Percentiles rank a stretch among this genome's conserved stretches.
Conservation (phyloP, 1,140 invertebrate genomes). For the Planococcus citri region DNA sequence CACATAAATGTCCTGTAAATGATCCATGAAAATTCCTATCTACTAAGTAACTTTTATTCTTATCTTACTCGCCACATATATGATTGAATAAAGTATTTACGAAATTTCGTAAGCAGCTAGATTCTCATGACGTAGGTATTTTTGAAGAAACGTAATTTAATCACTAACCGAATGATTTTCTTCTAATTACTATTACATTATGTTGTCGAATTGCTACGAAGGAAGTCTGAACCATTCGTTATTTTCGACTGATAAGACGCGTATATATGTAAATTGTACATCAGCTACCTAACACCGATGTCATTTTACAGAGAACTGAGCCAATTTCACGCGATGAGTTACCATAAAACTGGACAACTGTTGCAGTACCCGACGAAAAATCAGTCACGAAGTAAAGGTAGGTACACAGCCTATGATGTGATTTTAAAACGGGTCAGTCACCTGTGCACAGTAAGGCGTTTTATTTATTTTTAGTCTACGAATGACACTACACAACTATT, state of each 20-base stretch:
- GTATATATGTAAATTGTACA: no score
- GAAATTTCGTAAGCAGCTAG: no score
- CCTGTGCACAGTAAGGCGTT: not conserved
- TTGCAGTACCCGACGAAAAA: not conserved
- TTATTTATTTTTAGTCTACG: constrained; percentile 9
- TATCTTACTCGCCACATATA: not conserved
- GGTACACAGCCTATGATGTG: not conserved
- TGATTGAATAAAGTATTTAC: not conserved
- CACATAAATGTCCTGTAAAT: not conserved
- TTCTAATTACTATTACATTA: no score
- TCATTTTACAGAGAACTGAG: not conserved
- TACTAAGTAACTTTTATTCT: not conserved
- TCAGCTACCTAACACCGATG: no score
- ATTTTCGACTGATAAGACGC: no score
- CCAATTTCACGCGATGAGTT: not conserved
- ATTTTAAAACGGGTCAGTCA: not conserved
- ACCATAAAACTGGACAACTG: constrained; percentile 2
- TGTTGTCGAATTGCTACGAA: no score
- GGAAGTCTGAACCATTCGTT: no score
- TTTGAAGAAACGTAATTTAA: no score
- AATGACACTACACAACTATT: constrained; percentile 5
- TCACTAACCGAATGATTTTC: no score
- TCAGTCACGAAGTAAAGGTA: not conserved
- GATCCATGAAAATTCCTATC: not conserved
- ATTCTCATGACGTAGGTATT: no score